phyloP scores from a whole-genome alignment of 2,113 vertebrate species.

The Cinclus cinclus region DNA sequence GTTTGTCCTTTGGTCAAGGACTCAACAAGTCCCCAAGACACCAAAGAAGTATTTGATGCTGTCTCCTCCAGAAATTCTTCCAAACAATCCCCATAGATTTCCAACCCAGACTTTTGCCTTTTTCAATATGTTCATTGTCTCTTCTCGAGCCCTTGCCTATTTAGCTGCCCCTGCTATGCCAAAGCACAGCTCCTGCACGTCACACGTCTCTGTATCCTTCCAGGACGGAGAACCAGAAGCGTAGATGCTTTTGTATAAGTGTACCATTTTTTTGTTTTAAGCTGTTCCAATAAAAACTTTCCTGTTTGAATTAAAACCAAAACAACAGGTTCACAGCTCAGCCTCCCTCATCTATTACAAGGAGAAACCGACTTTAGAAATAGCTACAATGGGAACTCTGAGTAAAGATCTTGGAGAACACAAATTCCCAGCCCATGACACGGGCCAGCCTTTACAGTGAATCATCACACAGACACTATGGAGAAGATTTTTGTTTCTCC shows the following conservation, averaged over 20 bases:
- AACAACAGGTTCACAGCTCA: constrained; percentile 21
- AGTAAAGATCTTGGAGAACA: background rate
- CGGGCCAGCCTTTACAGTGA: background rate
- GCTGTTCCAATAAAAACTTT: constrained; percentile 22
- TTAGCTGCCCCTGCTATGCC: background rate
- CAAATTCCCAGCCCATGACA: constrained; percentile 22
- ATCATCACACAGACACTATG: background rate
- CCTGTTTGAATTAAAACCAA: constrained; percentile 16
- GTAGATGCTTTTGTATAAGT: background rate
- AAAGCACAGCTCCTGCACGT: background rate
- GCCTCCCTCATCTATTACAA: background rate
- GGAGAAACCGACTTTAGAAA: background rate
- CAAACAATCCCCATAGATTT: background rate
- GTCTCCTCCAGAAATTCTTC: background rate
- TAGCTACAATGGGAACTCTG: background rate
- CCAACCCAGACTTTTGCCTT: background rate
- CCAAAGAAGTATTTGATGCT: background rate
- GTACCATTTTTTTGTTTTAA: background rate
- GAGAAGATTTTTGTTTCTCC: background rate
- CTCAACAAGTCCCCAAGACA: background rate
- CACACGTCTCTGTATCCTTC: background rate
- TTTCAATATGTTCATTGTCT: background rate
- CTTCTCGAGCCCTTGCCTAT: background rate
- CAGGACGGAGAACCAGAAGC: background rate
- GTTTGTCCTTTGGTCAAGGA: background rate